Percentiles rank a stretch among this genome's conserved stretches.
These are phyloP conservation scores for Cygnus atratus DNA, from an alignment of 2,113 vertebrate species.

Conservation along the genomic window DNA sequence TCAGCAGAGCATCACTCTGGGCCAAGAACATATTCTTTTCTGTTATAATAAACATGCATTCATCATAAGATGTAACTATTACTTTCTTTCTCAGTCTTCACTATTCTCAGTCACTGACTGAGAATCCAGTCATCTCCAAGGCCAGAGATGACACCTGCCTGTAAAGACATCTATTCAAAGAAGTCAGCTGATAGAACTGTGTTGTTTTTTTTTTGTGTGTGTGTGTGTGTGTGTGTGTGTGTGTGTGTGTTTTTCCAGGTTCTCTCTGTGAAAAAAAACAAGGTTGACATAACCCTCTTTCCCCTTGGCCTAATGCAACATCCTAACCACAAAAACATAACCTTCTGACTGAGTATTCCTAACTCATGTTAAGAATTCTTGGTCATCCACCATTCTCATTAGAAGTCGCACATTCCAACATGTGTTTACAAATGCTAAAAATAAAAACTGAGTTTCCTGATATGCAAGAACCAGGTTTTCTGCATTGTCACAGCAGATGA, in stretches of 20 bases:
- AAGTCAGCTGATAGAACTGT: background rate
- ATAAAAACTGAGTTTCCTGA: background rate
- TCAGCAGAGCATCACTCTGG: background rate
- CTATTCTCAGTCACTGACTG: too few species aligned
- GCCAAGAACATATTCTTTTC: background rate
- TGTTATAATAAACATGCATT: background rate
- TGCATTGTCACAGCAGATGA: background rate
- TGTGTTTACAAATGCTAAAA: background rate
- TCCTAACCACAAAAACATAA: background rate
- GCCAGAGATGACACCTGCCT: background rate
- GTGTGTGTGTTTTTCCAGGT: background rate
- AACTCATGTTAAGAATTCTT: background rate
- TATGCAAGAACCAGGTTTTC: background rate
- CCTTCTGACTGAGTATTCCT: too few species aligned
- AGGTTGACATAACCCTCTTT: background rate
- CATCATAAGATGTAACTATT: background rate
- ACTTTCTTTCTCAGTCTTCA: background rate
- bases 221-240: too few species aligned
- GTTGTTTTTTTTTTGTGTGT: too few species aligned
- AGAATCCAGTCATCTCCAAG: background rate
- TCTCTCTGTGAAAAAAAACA: background rate
- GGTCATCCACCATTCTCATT: background rate
- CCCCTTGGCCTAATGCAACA: background rate
- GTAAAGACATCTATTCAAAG: background rate
- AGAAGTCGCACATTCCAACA: background rate